These are phyloP conservation scores for Emmelina monodactyla DNA, from an alignment of 2,888 invertebrate genomes.

Conservation along the genomic window DNA sequence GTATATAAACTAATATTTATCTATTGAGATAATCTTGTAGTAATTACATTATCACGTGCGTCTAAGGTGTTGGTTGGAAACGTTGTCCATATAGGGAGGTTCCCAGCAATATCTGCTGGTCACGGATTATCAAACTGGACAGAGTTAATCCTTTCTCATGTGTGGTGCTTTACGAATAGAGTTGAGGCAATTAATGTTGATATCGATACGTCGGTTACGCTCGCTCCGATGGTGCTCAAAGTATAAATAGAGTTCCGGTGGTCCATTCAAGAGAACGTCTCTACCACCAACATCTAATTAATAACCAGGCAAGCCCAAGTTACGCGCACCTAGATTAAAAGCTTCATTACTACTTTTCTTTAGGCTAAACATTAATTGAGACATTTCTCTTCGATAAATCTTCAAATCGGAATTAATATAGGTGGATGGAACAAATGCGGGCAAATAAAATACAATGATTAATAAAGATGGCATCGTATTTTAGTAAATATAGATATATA, in stretches of 20 bases:
- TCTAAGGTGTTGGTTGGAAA: background rate
- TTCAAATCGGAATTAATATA: no score
- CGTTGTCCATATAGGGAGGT: slow-evolving; percentile 18
- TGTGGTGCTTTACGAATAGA: slow-evolving; percentile 46
- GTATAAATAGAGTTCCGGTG: no score
- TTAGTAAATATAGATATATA: background rate
- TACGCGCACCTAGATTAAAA: slow-evolving; percentile 54
- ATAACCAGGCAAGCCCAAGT: slow-evolving; percentile 56
- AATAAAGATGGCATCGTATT: slow-evolving; percentile 1
- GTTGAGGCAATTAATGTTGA: slow-evolving; percentile 11
- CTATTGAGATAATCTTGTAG: slow-evolving; percentile 4
- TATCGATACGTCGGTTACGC: slow-evolving; percentile 18
- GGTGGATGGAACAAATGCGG: slow-evolving; percentile 37
- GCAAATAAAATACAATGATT: slow-evolving; percentile 31
- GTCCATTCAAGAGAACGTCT: slow-evolving; percentile 30
- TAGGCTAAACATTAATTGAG: slow-evolving; percentile 64
- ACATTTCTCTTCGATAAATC: slow-evolving; percentile 33
- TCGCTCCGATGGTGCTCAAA: slow-evolving; percentile 20
- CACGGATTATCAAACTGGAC: slow-evolving; percentile 49
- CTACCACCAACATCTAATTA: slow-evolving; percentile 53
- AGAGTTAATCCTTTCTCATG: slow-evolving; percentile 50
- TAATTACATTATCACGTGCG: background rate
- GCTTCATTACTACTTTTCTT: slow-evolving; percentile 56
- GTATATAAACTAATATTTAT: no score
- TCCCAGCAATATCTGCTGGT: slow-evolving; percentile 30